phyloP scores from a whole-genome alignment of 2,888 invertebrate species.

The Ornithoptera priamus region DNA sequence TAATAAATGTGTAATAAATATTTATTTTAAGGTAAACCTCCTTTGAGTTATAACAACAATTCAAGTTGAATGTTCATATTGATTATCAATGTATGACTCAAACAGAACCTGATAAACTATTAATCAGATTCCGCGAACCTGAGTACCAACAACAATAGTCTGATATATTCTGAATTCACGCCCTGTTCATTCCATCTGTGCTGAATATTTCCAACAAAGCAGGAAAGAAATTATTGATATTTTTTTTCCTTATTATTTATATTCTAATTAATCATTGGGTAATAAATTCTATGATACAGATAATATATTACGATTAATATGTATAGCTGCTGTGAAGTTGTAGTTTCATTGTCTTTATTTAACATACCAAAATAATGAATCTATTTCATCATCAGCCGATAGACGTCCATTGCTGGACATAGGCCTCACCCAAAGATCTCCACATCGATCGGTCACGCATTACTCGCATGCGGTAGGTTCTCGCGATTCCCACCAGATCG shows the following conservation, averaged over 20 bases:
- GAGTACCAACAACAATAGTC: neutral
- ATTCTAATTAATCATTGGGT: neutral
- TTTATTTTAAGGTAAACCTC: neutral
- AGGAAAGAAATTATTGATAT: neutral
- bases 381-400: too few species aligned
- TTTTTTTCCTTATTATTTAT: neutral
- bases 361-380: too few species aligned
- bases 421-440: too few species aligned
- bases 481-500: too few species aligned
- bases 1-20: too few species aligned
- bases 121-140: neutral
- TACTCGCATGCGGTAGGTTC: too few species aligned
- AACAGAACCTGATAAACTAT: neutral
- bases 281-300: too few species aligned
- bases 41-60: neutral
- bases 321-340: too few species aligned
- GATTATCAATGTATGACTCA: neutral
- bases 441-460: too few species aligned
- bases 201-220: neutral
- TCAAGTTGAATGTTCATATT: neutral
- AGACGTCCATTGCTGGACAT: too few species aligned
- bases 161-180: conserved; percentile 1
- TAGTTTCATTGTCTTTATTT: too few species aligned
- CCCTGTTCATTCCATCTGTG: neutral
- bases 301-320: too few species aligned